A percentile compares a stretch with the other conserved stretches of the same genome.
phyloP scores from a whole-genome alignment of 2,113 vertebrate genomes.

The Myotis lucifugus region DNA sequence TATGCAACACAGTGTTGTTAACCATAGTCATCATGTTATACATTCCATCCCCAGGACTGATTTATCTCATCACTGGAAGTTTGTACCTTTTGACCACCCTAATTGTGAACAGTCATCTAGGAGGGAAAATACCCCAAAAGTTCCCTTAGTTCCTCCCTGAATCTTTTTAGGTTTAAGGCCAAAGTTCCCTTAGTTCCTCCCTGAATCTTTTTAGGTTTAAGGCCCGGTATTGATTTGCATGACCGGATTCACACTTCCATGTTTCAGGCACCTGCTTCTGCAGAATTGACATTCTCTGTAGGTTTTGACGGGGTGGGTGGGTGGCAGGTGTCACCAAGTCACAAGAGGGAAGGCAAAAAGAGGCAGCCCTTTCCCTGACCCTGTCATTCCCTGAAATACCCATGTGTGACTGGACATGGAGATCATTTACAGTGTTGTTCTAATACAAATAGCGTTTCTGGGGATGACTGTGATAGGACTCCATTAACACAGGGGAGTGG shows the following conservation, averaged over 20 bases:
- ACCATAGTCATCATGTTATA: background rate
- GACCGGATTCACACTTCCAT: background rate
- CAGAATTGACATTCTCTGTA: conserved; percentile 69
- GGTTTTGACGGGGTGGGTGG: background rate
- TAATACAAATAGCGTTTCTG: background rate
- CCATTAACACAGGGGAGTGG: background rate
- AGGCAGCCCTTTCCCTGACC: background rate
- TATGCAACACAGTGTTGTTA: background rate
- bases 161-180: background rate
- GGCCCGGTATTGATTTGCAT: conserved; percentile 54
- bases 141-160: background rate
- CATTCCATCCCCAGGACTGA: background rate
- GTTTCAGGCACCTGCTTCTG: conserved; percentile 61
- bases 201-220: background rate
- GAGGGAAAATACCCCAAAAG: background rate
- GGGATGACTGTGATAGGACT: background rate
- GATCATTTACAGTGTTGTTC: background rate
- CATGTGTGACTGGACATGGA: background rate
- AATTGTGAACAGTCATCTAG: background rate
- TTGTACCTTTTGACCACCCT: background rate
- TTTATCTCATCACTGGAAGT: background rate
- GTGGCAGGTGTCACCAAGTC: conserved; percentile 55
- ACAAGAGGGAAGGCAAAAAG: background rate
- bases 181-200: background rate
- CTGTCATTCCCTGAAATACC: background rate